Base-by-base conservation (phyloP, 2,888 invertebrate genomes). In the Eurytoma californica region DNA sequence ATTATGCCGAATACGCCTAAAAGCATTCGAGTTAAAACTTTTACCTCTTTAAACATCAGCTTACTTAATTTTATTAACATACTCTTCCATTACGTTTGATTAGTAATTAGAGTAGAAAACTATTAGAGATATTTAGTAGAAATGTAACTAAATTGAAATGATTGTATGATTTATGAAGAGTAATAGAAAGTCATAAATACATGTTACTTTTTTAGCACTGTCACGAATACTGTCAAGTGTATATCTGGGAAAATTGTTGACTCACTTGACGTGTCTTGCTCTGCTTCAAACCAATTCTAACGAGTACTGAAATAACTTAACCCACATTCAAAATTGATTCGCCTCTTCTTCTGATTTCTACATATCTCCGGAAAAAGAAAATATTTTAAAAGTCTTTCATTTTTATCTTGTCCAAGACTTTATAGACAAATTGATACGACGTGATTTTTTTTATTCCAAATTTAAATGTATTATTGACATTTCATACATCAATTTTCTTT, bases 1-100 rank as follows among this genome's bases (percentile, higher is more conserved):
- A 88, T 88, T 87, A 86, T 87, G 84, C 85, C 85, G 82, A 83
- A 28, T 20, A 4, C 55, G 24, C 60, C 66, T 70, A 70, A 74
- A 58, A 24, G 66, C 53, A 51, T 53, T 68, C 39, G 49, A 53
- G 53, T 53, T 53, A 13, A n/a, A 53, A 53, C 53, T 39, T 39
- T 63, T 63, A 63, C n/a, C 28, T 47, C 39, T 39, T 63, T 63
- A 4, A 39, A 7, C 7, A 39, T 39, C 39, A 39, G 7, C 3
- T 39, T 39, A 39, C 39, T 39, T 3, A 14, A 53, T 53, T 53
- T 53, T 9, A 53, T 53, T 53, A 13, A 7, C 12, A 53, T 4
- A 9, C 14, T 49, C 14, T 13, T 49, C 12, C 12, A 49, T 49
- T 49, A 13, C 1, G 1, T 49, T 49, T 49, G 24, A 2, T 24